Conservation (phyloP, 2,113 vertebrate species). For the Kryptolebias marmoratus region DNA sequence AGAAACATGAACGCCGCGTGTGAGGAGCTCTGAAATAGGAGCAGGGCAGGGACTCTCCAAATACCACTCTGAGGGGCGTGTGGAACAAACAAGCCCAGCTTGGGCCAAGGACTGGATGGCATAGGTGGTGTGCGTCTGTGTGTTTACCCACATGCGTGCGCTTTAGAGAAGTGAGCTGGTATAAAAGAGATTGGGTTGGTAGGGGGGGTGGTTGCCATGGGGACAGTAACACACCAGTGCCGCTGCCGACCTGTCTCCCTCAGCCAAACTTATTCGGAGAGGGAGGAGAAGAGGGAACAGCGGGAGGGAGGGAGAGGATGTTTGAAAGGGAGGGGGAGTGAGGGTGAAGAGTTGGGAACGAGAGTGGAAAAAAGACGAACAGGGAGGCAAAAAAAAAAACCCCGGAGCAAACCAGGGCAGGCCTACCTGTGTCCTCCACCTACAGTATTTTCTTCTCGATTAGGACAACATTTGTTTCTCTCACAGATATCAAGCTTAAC, state of each 20-base stretch:
- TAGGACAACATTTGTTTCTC: constrained; percentile 10
- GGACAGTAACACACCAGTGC: constrained; percentile 86
- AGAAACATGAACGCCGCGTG: constrained; percentile 66
- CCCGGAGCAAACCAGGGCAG: constrained; percentile 23
- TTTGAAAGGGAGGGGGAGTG: constrained; percentile 30
- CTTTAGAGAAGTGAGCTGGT: constrained; percentile 64
- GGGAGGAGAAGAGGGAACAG: constrained; percentile 52
- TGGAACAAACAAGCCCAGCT: constrained; percentile 73
- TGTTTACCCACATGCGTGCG: constrained; percentile 57
- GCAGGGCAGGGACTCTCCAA: constrained; percentile 74
- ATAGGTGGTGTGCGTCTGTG: constrained; percentile 31
- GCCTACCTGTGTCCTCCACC: constrained; percentile 21
- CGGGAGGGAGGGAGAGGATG: constrained; percentile 44
- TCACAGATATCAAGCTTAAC: not conserved
- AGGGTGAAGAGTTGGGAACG: constrained; percentile 16
- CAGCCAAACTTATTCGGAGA: constrained; percentile 78
- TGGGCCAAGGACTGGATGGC: constrained; percentile 64
- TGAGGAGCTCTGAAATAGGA: constrained; percentile 78
- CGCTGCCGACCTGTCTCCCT: constrained; percentile 82
- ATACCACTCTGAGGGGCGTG: constrained; percentile 70
- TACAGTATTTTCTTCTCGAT: not conserved
- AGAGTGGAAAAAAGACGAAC: constrained; percentile 13
- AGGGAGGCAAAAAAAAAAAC: constrained; percentile 21
- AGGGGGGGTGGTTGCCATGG: constrained; percentile 82
- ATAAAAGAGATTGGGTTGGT: constrained; percentile 40